Conservation (phyloP, 1,140 invertebrate genomes). For the Pseudomyrmex concolor region DNA sequence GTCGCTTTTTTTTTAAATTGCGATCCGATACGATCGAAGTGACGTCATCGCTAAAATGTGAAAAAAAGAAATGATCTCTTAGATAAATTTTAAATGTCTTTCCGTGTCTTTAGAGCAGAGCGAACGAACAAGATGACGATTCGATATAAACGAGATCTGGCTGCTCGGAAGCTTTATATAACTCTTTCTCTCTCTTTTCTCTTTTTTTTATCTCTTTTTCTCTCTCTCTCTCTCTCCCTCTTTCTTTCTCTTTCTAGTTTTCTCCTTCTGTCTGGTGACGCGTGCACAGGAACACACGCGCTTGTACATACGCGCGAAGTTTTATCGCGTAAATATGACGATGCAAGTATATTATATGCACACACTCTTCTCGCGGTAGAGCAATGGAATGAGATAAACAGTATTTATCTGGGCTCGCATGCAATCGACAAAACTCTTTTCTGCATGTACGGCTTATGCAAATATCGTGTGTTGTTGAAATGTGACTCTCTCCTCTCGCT, state of each 20-base stretch:
- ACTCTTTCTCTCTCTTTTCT: background rate
- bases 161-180: constrained; percentile 9
- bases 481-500: background rate
- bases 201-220: background rate
- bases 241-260: background rate
- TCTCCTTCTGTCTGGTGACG: constrained; percentile 22
- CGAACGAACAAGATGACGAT: constrained; percentile 1
- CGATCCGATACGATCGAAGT: too few species aligned
- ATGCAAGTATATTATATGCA: constrained; percentile 43
- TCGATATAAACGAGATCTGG: constrained; percentile 21
- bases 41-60: background rate
- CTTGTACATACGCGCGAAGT: constrained; percentile 23
- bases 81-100: background rate
- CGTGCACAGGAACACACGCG: constrained; percentile 47
- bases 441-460: background rate
- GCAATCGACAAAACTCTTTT: constrained; percentile 33
- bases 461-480: background rate
- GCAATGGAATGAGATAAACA: constrained; percentile 34
- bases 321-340: constrained; percentile 43
- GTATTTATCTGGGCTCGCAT: constrained; percentile 44
- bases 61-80: background rate
- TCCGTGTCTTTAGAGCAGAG: background rate
- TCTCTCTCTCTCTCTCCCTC: background rate
- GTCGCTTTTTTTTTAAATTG: too few species aligned
- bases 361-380: background rate